phyloP scores from a whole-genome alignment of 1,140 invertebrate genomes.

The Eubasilissa regina region DNA sequence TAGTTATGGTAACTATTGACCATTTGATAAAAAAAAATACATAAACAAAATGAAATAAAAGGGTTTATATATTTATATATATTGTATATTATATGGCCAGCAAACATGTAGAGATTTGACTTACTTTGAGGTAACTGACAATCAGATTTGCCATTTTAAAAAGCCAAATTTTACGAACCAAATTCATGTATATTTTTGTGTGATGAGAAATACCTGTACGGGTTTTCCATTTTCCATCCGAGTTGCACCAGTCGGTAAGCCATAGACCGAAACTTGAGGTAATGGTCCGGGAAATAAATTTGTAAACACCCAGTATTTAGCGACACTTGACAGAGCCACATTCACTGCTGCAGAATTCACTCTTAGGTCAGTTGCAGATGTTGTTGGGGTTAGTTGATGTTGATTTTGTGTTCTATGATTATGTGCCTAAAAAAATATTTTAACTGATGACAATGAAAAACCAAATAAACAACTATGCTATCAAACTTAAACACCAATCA shows the following conservation, averaged over 20 bases:
- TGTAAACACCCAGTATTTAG: constrained; percentile 79
- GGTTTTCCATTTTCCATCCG: constrained; percentile 75
- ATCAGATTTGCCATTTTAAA: too few species aligned
- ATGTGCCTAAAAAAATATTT: constrained; percentile 37
- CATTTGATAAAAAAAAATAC: too few species aligned
- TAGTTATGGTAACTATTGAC: too few species aligned
- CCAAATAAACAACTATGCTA: background rate
- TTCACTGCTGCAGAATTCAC: constrained; percentile 73
- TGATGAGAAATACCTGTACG: constrained; percentile 68
- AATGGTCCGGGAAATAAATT: constrained; percentile 77
- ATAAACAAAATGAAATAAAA: too few species aligned
- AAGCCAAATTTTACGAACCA: too few species aligned
- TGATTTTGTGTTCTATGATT: constrained; percentile 60
- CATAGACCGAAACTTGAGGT: constrained; percentile 77
- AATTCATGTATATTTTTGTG: background rate
- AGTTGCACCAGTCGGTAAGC: constrained; percentile 70
- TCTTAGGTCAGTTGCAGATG: constrained; percentile 73
- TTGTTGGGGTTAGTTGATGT: constrained; percentile 67
- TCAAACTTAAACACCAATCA: background rate
- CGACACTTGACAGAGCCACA: constrained; percentile 76
- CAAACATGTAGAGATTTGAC: too few species aligned
- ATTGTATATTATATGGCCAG: too few species aligned
- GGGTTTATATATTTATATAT: too few species aligned
- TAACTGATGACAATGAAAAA: too few species aligned
- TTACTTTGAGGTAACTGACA: too few species aligned